Evolutionary conservation across 2,113 vertebrate genomes (phyloP), one percentile per base, ranked within the genome.

Genomic region (Anoura caudifer): DNA sequence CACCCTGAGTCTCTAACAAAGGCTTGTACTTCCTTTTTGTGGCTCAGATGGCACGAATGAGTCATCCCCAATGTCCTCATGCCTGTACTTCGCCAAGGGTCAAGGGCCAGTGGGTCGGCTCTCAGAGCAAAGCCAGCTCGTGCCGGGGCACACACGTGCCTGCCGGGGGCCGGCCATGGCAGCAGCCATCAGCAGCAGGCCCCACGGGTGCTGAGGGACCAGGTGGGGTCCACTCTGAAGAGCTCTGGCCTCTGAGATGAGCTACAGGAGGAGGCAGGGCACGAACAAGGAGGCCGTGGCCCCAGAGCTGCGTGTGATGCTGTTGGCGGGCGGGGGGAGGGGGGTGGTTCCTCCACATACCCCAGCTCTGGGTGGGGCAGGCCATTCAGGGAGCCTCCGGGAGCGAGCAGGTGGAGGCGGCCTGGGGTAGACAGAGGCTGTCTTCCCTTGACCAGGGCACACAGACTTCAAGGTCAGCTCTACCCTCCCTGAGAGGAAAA

Each of bases 61-160:
- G 70, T 38, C 54, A 1, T 0, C 54, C 20, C 17, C 3, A 2
- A 47, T 19, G 41, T n/a, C 41, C 80, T 38, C 13, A 12, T 16
- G 17, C 26, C 16, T 5, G 0, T 2, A 6, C 59, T 54, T 87
- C 45, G 33, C 45, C 28, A 33, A 12, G 2, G 16, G 70, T 19
- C 38, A 0, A 67, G 8, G 73, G 28, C 12, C 50, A 43, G 75
- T 0, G 8, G 65, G 43, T 14, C 1, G 22, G 13, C 47, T 85
- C 54, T 85, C n/a, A 7, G 36, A 43, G 54, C n/a, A 61, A 43
- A 70, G n/a, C 45, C 22, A 12, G 59, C 59, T 7, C 12, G 87
- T 0, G 0, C 52, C 28, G 36, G 0, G 63, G n/a, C 16, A 22
- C 2, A 9, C 17, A 56, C 15, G 2, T 2, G 47, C n/a, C n/a